Percentiles rank a stretch among this genome's conserved stretches.
Evolutionary conservation across 2,797 vertebrate species (phyloP).

Genomic region (Lacerta bilineata): DNA sequence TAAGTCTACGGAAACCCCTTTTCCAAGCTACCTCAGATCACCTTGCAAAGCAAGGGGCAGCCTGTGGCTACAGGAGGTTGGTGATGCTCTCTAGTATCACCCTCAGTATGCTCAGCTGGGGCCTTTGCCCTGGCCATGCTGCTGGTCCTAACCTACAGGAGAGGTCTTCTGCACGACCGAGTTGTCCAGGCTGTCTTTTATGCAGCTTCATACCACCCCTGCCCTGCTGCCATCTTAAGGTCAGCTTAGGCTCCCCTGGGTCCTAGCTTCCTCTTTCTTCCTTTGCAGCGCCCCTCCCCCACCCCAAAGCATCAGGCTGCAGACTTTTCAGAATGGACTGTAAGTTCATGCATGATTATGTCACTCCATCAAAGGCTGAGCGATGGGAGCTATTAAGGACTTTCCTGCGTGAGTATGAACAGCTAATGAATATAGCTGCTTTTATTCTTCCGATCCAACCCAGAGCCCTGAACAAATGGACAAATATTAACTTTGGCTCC

Average conservation of each 20-base stretch:
- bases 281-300: too few relatives aligned
- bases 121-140: too few relatives aligned
- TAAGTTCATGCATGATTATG: neutral
- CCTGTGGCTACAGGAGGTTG: too few relatives aligned
- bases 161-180: too few relatives aligned
- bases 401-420: neutral
- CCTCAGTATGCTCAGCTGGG: neutral
- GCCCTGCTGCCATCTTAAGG: neutral
- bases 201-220: neutral
- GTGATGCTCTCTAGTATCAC: too few relatives aligned
- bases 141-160: too few relatives aligned
- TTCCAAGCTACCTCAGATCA: too few relatives aligned
- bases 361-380: neutral
- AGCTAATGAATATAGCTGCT: neutral
- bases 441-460: neutral
- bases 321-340: neutral
- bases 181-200: neutral
- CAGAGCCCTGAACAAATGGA: conserved; percentile 1
- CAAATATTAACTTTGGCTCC: conserved; percentile 39
- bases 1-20: too few relatives aligned
- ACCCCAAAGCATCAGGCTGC: too few relatives aligned
- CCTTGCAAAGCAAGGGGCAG: too few relatives aligned
- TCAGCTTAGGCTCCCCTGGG: neutral
- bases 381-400: neutral
- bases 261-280: neutral